A percentile compares a stretch with the other conserved stretches of the same genome.
Evolutionary conservation across 1,140 invertebrate genomes (phyloP).

Genomic region (Callitettix versicolor): DNA sequence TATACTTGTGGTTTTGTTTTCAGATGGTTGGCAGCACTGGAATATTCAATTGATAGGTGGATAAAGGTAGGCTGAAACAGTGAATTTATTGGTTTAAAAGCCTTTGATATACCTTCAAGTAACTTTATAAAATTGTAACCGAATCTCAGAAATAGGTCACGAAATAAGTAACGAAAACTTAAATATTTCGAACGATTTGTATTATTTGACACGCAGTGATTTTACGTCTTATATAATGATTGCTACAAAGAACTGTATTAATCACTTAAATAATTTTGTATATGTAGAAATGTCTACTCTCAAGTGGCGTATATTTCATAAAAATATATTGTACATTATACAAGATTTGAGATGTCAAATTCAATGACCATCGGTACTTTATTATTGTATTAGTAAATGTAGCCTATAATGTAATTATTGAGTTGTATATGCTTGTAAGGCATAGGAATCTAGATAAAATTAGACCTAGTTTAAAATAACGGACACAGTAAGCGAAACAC

Average conservation of each 20-base stretch:
- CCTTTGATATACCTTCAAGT: background rate
- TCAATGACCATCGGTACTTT: background rate
- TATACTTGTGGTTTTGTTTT: too few relatives aligned
- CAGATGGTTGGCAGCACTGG: conserved; percentile 88
- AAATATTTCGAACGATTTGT: conserved; percentile 1
- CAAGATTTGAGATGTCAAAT: background rate
- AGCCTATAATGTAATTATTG: background rate
- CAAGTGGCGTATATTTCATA: conserved; percentile 4
- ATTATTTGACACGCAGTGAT: background rate
- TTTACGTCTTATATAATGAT: conserved; percentile 2
- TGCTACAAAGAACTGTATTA: background rate
- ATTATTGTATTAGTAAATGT: background rate
- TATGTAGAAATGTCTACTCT: too few relatives aligned
- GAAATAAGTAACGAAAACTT: background rate
- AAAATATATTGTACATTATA: conserved; percentile 6
- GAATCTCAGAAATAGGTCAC: conserved; percentile 4
- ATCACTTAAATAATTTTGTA: background rate
- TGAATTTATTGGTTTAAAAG: background rate
- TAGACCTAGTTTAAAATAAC: background rate
- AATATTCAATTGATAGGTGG: conserved; percentile 93
- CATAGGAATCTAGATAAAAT: background rate
- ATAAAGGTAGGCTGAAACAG: conserved; percentile 71
- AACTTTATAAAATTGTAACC: background rate
- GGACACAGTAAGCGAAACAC: conserved; percentile 23
- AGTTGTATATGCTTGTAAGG: conserved; percentile 1